Percentiles rank a stretch among this genome's conserved stretches.
Evolutionary conservation across 2,797 vertebrate species (phyloP).

Genomic region (Chloroceryle amazona): DNA sequence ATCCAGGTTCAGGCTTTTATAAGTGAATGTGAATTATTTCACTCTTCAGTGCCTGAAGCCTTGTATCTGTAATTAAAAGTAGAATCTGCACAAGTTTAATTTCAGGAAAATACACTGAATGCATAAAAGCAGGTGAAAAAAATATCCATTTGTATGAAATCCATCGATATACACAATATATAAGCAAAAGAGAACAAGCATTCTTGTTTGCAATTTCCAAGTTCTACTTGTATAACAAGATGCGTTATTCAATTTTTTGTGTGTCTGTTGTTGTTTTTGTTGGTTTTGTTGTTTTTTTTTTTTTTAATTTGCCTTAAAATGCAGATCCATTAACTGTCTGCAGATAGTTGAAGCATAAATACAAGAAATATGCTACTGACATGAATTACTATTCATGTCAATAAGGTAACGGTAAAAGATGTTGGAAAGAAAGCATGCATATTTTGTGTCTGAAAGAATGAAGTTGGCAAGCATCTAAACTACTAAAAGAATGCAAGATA

Average conservation of each 20-base stretch:
- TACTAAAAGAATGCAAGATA: constrained; percentile 25
- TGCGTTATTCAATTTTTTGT: not conserved
- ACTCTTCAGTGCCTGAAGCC: not conserved
- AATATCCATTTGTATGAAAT: not conserved
- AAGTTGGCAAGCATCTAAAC: not conserved
- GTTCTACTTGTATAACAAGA: not conserved
- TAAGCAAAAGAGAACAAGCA: not conserved
- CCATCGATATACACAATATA: not conserved
- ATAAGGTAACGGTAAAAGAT: not conserved
- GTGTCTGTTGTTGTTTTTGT: not conserved
- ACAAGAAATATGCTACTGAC: not conserved
- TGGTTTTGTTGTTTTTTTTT: not conserved
- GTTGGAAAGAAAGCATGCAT: not conserved
- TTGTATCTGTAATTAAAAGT: not conserved
- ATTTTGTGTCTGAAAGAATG: not conserved
- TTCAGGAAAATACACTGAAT: not conserved
- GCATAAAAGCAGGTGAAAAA: not conserved
- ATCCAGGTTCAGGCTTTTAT: not conserved
- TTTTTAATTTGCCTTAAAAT: not conserved
- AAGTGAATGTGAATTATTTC: not conserved
- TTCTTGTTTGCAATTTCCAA: not conserved
- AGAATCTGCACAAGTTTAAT: not conserved
- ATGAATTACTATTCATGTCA: not conserved
- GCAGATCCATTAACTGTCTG: not conserved
- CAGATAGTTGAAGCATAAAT: not conserved